Conservation (phyloP, 2,113 vertebrate species). For the Triplophysa siluroides region DNA sequence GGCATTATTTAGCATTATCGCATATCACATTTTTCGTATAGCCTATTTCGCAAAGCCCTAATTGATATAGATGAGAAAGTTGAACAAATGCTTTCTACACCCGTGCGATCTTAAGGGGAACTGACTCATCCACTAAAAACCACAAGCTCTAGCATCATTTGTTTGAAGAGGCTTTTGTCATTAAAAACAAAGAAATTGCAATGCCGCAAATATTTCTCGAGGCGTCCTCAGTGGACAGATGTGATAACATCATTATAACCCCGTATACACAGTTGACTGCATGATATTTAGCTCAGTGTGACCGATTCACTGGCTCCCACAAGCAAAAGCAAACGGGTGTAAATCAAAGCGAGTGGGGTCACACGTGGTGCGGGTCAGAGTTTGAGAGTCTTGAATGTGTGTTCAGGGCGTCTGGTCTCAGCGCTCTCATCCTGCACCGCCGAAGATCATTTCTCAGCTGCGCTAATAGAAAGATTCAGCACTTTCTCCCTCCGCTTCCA, state of each 20-base stretch:
- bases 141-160: too few relatives aligned
- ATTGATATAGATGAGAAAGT: too few relatives aligned
- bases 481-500: slow-evolving; percentile 88
- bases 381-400: slow-evolving; percentile 4
- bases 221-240: not conserved
- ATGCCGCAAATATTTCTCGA: not conserved
- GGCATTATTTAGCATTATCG: too few relatives aligned
- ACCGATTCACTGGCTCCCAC: not conserved
- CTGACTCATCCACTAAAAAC: too few relatives aligned
- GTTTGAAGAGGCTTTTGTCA: too few relatives aligned
- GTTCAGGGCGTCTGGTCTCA: slow-evolving; percentile 41
- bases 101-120: too few relatives aligned
- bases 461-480: slow-evolving; percentile 96
- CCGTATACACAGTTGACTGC: not conserved
- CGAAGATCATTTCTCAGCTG: slow-evolving; percentile 80
- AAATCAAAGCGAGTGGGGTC: slow-evolving; percentile 10
- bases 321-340: not conserved
- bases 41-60: too few relatives aligned
- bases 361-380: slow-evolving; percentile 27
- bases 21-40: too few relatives aligned
- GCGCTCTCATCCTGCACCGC: slow-evolving; percentile 16
- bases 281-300: not conserved
- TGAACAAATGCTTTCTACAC: too few relatives aligned
- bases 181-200: too few relatives aligned
- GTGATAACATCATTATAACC: not conserved